Base-by-base conservation (phyloP, 2,888 invertebrate species). In the Drosophila mayaguana region DNA sequence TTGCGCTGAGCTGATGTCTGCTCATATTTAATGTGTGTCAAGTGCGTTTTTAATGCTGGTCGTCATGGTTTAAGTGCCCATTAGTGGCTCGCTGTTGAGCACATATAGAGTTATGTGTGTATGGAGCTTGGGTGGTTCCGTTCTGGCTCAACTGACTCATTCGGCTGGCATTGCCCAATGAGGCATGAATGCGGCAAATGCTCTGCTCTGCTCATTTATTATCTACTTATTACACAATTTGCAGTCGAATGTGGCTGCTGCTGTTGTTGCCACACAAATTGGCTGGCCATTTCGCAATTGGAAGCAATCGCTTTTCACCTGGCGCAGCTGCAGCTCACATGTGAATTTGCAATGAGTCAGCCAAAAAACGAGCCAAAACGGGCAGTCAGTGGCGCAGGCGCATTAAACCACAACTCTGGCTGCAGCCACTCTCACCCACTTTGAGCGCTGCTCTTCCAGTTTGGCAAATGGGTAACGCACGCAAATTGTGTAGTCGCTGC, bases 191-290 rank as follows among this genome's bases (percentile, higher is more conserved):
- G 83, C 66, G 63, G 87, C 78, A 81, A 78, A 81, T 75, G 78
- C 80, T 60, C 40, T 50, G 51, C 56, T 62, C 28, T 57, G 73
- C 85, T 71, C 84, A 72, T 89, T 82, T 85, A 75, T 88, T 89
- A 88, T 75, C 75, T 68, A 25, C 63, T 81, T 81, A 88, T 84
- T 89, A 75, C 89, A 88, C 83, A 89, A 84, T 85, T 75, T 75
- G 70, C 61, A 64, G 64, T 40, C 67, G 45, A 54, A 43, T 60
- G 32, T 28, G 28, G 55, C 36, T 40, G 36, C 9, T 36, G 38
- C 25, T 9, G 34, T 34, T 25, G 42, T 22, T 67, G 67, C 55
- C 56, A 40, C 63, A 62, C 63, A 70, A 81, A 81, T 80, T 80
- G 75, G 57, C 51, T 69, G 54, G 57, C 32, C 55, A 73, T 84